phyloP scores from a whole-genome alignment of 2,113 vertebrate species.

The Suricata suricatta region DNA sequence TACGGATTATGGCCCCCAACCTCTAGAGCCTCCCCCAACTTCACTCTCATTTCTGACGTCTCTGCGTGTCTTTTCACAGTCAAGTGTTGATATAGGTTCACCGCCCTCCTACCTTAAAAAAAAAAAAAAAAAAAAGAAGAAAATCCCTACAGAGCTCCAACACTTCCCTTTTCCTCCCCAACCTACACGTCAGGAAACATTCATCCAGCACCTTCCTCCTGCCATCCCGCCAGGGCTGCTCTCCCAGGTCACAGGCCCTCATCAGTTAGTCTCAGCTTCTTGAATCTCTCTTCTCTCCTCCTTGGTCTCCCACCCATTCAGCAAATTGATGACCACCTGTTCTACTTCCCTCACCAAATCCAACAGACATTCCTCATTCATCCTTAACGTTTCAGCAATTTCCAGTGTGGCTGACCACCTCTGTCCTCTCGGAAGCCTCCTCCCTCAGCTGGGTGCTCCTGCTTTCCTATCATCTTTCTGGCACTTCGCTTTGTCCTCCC shows the following conservation, averaged over 20 bases:
- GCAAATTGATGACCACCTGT: conserved; percentile 87
- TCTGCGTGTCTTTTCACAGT: neutral
- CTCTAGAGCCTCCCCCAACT: neutral
- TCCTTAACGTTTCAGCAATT: neutral
- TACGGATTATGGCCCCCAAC: neutral
- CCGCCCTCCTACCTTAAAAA: neutral
- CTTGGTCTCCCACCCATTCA: conserved; percentile 40
- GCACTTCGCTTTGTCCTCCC: neutral
- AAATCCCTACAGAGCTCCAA: neutral
- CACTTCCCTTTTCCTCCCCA: neutral
- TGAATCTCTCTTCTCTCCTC: neutral
- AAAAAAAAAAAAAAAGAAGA: neutral
- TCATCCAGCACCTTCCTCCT: neutral
- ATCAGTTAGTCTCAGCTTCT: neutral
- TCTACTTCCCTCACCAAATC: conserved; percentile 77
- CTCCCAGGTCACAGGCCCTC: neutral
- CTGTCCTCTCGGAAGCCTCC: neutral
- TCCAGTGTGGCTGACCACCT: neutral
- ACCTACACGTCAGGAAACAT: neutral
- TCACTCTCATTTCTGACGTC: neutral
- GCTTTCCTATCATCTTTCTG: neutral
- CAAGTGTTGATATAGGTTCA: neutral
- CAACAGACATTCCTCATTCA: neutral
- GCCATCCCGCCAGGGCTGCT: neutral
- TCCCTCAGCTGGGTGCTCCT: neutral